Base-by-base conservation (phyloP, 2,113 vertebrate species). In the Alosa alosa region DNA sequence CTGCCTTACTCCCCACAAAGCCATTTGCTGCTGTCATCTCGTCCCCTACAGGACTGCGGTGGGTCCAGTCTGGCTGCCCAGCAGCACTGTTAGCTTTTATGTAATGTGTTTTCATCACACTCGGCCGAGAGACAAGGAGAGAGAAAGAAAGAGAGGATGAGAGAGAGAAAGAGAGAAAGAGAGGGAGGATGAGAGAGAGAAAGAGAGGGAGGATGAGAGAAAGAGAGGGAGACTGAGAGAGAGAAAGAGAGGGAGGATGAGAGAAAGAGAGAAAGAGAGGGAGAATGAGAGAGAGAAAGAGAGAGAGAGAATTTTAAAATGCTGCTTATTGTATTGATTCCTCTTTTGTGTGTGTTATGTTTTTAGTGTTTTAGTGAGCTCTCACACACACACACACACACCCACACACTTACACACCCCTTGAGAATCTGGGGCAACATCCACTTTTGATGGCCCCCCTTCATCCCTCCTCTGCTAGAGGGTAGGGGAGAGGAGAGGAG, bases 291-390 rank as follows among this genome's bases (percentile, higher is more conserved):
- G 31, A 31, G 89, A 83, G 41, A 81, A 91, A 90, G 89, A 90
- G 52, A 55, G 52, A 90, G 87, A 89, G 87, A 88, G 88, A 92
- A 90, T 83, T 81, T 87, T 89, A 90, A 86, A 88, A 91, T 87
- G 90, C 90, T 86, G 83, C 89, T 92, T 88, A 92, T 90, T 85
- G 87, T 94, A 95, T 94, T 93, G 94, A 95, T 94, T 93, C 88
- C 88, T 90, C 90, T 86, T 88, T 90, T 93, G 90, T 89, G 52
- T 91, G 91, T 93, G 90, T 86, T 86, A 44, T 44, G 41, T 44
- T 44, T 44, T 44, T 44, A 86, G 83, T 87, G 86, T 87, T 94
- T 91, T 89, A 31, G 31, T 31, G 31, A 31, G 31, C 31, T 22
- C 81, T 15, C 1, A 57, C 55, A 57, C 55, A 57, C 10, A 57